A percentile compares a stretch with the other conserved stretches of the same genome.
Conservation (phyloP, 2,888 invertebrate genomes). For the Monopis laevigella region DNA sequence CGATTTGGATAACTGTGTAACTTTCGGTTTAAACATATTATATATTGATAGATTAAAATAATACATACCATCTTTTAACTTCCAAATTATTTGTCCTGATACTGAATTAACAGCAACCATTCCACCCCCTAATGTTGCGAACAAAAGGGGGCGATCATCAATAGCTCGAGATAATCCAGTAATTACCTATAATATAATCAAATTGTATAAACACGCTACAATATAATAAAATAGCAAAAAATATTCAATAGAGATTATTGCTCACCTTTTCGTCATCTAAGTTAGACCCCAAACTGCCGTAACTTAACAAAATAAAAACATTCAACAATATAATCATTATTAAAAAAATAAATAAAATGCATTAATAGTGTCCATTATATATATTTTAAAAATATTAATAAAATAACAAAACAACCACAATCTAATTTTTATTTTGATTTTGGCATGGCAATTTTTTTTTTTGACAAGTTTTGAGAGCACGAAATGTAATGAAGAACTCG, state of each 20-base stretch:
- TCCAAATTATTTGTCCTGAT: slow-evolving; percentile 90
- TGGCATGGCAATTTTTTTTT: too few relatives aligned
- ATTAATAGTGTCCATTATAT: too few relatives aligned
- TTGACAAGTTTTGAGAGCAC: too few relatives aligned
- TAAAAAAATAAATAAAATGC: neutral
- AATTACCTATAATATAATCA: slow-evolving; percentile 47
- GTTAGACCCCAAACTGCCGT: slow-evolving; percentile 35
- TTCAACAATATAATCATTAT: slow-evolving; percentile 17
- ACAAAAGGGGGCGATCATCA: slow-evolving; percentile 80
- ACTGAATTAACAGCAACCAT: slow-evolving; percentile 89
- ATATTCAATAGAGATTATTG: too few relatives aligned
- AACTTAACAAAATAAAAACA: slow-evolving; percentile 40
- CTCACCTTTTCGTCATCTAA: slow-evolving; percentile 38
- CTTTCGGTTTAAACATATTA: too few relatives aligned
- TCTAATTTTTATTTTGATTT: too few relatives aligned
- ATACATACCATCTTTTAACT: slow-evolving; percentile 83
- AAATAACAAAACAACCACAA: too few relatives aligned
- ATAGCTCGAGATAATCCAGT: slow-evolving; percentile 73
- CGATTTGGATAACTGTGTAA: too few relatives aligned
- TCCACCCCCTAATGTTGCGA: slow-evolving; percentile 93
- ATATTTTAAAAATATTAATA: too few relatives aligned
- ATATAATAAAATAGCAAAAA: too few relatives aligned
- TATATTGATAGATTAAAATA: too few relatives aligned
- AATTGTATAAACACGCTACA: neutral
- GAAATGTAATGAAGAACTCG: too few relatives aligned